Percentiles rank a stretch among this genome's conserved stretches.
phyloP scores from a whole-genome alignment of 2,113 vertebrate genomes.

The Anarrhichthys ocellatus region DNA sequence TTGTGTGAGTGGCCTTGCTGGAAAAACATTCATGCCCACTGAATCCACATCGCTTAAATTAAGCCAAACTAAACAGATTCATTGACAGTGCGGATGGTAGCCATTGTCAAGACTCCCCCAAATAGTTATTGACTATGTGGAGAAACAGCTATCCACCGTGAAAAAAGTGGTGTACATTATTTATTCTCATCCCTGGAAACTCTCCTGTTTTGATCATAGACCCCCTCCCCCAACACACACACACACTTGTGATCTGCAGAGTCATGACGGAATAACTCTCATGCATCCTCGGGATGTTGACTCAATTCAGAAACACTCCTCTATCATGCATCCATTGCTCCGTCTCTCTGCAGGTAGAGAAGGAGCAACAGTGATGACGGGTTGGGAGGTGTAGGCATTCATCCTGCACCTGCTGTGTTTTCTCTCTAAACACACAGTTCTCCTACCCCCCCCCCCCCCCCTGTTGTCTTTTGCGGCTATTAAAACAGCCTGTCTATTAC shows the following conservation, averaged over 20 bases:
- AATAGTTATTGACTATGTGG: slow-evolving; percentile 18
- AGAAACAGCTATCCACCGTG: slow-evolving; percentile 13
- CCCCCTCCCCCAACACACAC: not conserved
- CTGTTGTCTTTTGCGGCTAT: slow-evolving; percentile 43
- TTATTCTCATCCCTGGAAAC: slow-evolving; percentile 39
- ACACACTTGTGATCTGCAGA: slow-evolving; percentile 20
- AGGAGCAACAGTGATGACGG: slow-evolving; percentile 35
- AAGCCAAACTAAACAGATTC: slow-evolving; percentile 6
- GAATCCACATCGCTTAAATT: not conserved
- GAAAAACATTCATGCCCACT: not conserved
- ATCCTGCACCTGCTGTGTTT: slow-evolving; percentile 48
- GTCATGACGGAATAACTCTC: slow-evolving; percentile 57
- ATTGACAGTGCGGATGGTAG: not conserved
- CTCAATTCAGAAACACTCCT: slow-evolving; percentile 58
- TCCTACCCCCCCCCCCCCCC: not conserved
- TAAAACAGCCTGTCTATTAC: slow-evolving; percentile 43
- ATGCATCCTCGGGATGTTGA: slow-evolving; percentile 51
- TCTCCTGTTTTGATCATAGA: slow-evolving; percentile 13
- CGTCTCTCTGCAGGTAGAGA: slow-evolving; percentile 33
- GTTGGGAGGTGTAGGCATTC: slow-evolving; percentile 47
- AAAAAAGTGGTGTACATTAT: slow-evolving; percentile 30
- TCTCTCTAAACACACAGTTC: slow-evolving; percentile 46
- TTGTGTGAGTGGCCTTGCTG: not conserved
- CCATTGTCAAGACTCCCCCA: slow-evolving; percentile 1
- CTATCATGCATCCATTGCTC: slow-evolving; percentile 33